Evolutionary conservation across 1,140 invertebrate species (phyloP), one percentile per base, ranked within the genome.

Genomic region (Cotesia vestalis): DNA sequence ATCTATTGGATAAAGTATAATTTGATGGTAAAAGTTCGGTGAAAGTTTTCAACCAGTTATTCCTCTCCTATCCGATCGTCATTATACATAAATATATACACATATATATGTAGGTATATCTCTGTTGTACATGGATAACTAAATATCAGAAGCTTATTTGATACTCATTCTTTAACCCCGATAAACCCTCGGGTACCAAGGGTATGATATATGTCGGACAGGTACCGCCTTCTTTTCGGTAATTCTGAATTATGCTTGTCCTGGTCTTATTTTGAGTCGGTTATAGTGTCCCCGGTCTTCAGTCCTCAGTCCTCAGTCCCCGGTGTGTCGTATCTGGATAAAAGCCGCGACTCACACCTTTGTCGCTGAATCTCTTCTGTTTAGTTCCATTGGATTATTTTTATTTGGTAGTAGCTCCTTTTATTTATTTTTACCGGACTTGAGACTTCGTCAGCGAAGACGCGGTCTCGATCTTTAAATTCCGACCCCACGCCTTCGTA

Each of bases 181-280:
- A 80, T 75, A 80, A 66, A 82, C 79, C 78, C 80, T 74, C 80
- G 80, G 76, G 76, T 52, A 72, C 78, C 34, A 74, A 46, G 17
- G 8, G 9, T 20, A 73, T 85, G 81, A 85, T 82, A 81, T 83
- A 84, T 84, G 80, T 77, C 78, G 78, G 76, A 81, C 64, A 71
- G 77, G 78, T 14, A 76, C 76, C 78, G 78, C 79, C 78, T 81
- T 76, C 77, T 76, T 77, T 76, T 75, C 79, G 80, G 83, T 85
- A 84, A 85, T 85, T 84, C 83, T 84, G 82, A 85, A 84, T 84
- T 84, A 84, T 85, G 81, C 80, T 78, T 81, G 80, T 80, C 78
- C 81, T 83, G 80, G 74, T 83, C 79, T 68, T 46, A 46, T 46
- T 17, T 36, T 67, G 63, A 17, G 14, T 72, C 60, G 11, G 40